phyloP scores from a whole-genome alignment of 2,888 invertebrate species.

The Spodoptera littoralis region DNA sequence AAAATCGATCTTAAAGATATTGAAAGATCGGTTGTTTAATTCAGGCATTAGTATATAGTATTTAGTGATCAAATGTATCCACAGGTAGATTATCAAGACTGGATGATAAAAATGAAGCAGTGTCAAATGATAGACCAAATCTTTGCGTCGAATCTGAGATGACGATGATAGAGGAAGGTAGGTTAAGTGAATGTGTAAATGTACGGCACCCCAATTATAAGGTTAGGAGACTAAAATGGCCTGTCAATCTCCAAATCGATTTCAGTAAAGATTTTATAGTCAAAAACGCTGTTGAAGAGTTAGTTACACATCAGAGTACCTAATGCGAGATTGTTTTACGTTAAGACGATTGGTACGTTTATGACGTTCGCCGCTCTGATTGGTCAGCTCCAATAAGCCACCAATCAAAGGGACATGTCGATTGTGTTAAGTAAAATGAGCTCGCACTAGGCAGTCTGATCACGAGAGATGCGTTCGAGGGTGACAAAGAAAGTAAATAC shows the following conservation, averaged over 20 bases:
- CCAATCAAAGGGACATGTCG: no score
- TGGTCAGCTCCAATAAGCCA: no score
- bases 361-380: no score
- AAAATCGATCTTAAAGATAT: no score
- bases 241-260: conserved; percentile 42
- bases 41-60: no score
- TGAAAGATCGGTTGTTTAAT: no score
- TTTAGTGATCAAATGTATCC: no score
- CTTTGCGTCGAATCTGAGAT: conserved; percentile 43
- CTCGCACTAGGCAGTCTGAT: conserved; percentile 4
- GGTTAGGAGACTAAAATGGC: conserved; percentile 45
- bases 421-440: not conserved
- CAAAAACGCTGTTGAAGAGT: not conserved
- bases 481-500: conserved; percentile 38
- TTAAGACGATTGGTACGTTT: no score
- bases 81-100: conserved; percentile 2
- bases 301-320: no score
- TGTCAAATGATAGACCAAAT: conserved; percentile 16
- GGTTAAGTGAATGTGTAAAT: conserved; percentile 39
- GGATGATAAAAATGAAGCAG: conserved; percentile 4
- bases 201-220: conserved; percentile 40
- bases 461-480: conserved; percentile 20
- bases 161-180: conserved; percentile 24
- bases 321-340: no score
- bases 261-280: conserved; percentile 25